These are phyloP conservation scores for Megaleporinus macrocephalus DNA, from an alignment of 2,113 vertebrate genomes.

Conservation along the genomic window DNA sequence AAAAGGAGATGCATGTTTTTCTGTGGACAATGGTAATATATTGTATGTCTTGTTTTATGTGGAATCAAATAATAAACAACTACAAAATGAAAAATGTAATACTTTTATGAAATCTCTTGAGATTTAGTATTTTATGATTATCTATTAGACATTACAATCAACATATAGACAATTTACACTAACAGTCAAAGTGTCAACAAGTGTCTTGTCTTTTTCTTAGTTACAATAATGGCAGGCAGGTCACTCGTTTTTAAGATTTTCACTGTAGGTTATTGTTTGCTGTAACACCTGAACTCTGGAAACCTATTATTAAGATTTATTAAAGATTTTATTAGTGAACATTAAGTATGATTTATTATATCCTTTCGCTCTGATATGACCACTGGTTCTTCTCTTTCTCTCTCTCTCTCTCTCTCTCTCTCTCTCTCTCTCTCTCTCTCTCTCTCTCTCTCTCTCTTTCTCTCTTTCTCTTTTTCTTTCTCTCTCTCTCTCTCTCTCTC, in stretches of 20 bases:
- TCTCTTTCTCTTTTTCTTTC: conserved; percentile 1
- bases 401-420: not conserved
- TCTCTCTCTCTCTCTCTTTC: conserved; percentile 1
- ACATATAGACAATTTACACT: too few relatives aligned
- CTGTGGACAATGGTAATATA: too few relatives aligned
- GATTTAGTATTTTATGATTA: too few relatives aligned
- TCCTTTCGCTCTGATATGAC: not conserved
- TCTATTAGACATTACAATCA: too few relatives aligned
- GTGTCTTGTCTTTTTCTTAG: not conserved
- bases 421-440: not conserved
- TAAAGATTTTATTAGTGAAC: not conserved
- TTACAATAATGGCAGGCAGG: not conserved
- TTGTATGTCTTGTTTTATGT: too few relatives aligned
- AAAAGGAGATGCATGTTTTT: too few relatives aligned
- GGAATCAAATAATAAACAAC: too few relatives aligned
- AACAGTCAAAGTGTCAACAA: too few relatives aligned
- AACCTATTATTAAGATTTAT: not conserved
- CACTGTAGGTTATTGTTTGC: not conserved
- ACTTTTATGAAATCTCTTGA: too few relatives aligned
- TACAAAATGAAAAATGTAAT: too few relatives aligned
- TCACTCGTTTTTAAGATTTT: not conserved
- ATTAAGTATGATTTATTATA: conserved; percentile 13
- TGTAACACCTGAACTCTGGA: not conserved
- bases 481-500: too few relatives aligned
- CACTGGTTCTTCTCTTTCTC: not conserved